A percentile compares a stretch with the other conserved stretches of the same genome.
These are phyloP conservation scores for Chymomyza costata DNA, from an alignment of 1,140 invertebrate genomes.

Conservation along the genomic window DNA sequence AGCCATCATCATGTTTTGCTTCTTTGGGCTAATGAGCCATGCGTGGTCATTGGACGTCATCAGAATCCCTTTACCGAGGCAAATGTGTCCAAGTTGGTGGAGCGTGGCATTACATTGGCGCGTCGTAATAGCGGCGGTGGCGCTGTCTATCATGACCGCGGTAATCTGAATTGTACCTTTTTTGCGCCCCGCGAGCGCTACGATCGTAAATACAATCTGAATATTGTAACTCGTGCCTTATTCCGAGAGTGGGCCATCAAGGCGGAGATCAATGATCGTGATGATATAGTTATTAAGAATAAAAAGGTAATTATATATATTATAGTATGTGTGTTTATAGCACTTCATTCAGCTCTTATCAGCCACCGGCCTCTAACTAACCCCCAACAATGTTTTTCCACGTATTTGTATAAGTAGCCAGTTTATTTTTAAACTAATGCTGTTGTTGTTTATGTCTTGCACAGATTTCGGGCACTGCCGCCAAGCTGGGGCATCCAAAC, in stretches of 20 bases:
- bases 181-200: constrained; percentile 87
- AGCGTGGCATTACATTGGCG: constrained; percentile 83
- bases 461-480: constrained; percentile 91
- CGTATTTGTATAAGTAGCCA: not conserved
- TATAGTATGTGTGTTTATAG: not conserved
- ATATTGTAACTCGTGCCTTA: constrained; percentile 87
- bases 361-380: constrained; percentile 27
- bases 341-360: constrained; percentile 24
- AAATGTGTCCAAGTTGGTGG: constrained; percentile 81
- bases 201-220: constrained; percentile 88
- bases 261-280: constrained; percentile 83
- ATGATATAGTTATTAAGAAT: constrained; percentile 88
- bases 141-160: constrained; percentile 95
- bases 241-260: constrained; percentile 87
- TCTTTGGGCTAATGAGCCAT: constrained; percentile 93
- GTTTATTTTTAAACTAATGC: constrained; percentile 9
- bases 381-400: not conserved
- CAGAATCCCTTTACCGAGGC: constrained; percentile 98
- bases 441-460: constrained; percentile 9
- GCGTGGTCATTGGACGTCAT: constrained; percentile 96
- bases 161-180: constrained; percentile 95
- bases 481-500: constrained; percentile 88
- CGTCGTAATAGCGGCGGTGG: constrained; percentile 97
- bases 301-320: constrained; percentile 83
- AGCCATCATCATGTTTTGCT: constrained; percentile 88